These are phyloP conservation scores for Periophthalmus magnuspinnatus DNA, from an alignment of 2,797 vertebrate species.

Conservation along the genomic window DNA sequence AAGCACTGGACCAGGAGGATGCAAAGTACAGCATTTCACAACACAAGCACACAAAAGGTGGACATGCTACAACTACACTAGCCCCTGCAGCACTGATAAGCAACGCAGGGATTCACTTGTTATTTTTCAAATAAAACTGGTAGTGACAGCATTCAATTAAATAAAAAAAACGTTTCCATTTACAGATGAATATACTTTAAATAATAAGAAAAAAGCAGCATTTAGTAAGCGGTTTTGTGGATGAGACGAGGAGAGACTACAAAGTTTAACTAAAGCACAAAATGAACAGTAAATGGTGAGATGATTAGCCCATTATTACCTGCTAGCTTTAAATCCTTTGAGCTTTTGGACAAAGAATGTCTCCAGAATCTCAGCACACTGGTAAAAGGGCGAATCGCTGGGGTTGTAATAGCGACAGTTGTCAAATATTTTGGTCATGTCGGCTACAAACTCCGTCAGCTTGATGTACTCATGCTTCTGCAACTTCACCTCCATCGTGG, in stretches of 20 bases:
- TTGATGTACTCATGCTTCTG: conserved; percentile 95
- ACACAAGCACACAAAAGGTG: not conserved
- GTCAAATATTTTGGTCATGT: conserved; percentile 99
- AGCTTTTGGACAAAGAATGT: conserved; percentile 99
- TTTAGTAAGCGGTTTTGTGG: not conserved
- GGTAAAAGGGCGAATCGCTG: conserved; percentile 96
- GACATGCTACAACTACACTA: not conserved
- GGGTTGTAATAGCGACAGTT: conserved; percentile 99
- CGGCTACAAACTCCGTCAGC: conserved; percentile 96
- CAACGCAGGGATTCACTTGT: not conserved
- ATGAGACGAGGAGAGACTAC: not conserved
- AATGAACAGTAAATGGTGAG: conserved; percentile 1
- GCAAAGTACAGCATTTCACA: conserved; percentile 34
- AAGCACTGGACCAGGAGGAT: conserved; percentile 58
- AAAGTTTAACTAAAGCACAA: conserved; percentile 13
- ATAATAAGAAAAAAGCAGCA: conserved; percentile 12
- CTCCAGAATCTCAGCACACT: conserved; percentile 96
- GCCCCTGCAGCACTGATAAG: conserved; percentile 18
- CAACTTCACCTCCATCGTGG: conserved; percentile 94
- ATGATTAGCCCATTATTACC: conserved; percentile 61
- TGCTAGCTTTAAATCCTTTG: conserved; percentile 99
- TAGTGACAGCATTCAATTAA: not conserved
- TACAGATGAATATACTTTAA: not conserved
- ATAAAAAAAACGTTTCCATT: not conserved
- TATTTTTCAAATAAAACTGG: not conserved